Base-by-base conservation (phyloP, 35 echinoderm and acorn worm species). In the Antedon bifida region DNA sequence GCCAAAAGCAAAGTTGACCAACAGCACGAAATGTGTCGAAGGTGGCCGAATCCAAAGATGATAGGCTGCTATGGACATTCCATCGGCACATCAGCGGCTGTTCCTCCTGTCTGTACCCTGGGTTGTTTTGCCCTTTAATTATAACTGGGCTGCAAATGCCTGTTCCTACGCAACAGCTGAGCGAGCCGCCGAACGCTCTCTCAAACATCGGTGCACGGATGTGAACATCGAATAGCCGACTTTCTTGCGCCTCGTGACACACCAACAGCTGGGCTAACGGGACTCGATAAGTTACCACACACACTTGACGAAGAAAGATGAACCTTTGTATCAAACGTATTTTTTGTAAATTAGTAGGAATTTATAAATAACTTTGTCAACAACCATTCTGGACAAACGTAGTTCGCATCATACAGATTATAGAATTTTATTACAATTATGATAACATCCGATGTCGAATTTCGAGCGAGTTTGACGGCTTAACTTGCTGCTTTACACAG, bases 91-190 rank as follows among this genome's bases (percentile, higher is more conserved):
- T 64, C 23, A 21, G 51, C 51, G 51, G 51, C 51, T 64, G 51
- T 64, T 64, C 23, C 51, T 64, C 1, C 23, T 12, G 51, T 64
- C 5, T 12, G 51, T 64, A 64, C 23, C 51, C 51, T 64, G 51
- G 51, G 51, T 64, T 64, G 51, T 64, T 64, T 64, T 64, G 51
- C 51, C 51, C 51, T 64, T 64, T 64, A 64, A 64, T 64, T 64
- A 64, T 64, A 64, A 64, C 51, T 64, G 51, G 51, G 51, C 10
- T 64, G 26, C 10, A 64, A 64, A 64, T 64, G 5, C 51, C 26
- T 64, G 26, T 64, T 8, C 19, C 51, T 64, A 64, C 51, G 51
- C 51, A 26, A 64, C 51, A 64, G 51, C 51, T 64, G 51, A 64
- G 51, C 9, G 51, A n/a, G n/a, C n/a, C 51, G 51, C 51, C 51